phyloP scores from a whole-genome alignment of 2,797 vertebrate genomes.

The Acomys russatus region DNA sequence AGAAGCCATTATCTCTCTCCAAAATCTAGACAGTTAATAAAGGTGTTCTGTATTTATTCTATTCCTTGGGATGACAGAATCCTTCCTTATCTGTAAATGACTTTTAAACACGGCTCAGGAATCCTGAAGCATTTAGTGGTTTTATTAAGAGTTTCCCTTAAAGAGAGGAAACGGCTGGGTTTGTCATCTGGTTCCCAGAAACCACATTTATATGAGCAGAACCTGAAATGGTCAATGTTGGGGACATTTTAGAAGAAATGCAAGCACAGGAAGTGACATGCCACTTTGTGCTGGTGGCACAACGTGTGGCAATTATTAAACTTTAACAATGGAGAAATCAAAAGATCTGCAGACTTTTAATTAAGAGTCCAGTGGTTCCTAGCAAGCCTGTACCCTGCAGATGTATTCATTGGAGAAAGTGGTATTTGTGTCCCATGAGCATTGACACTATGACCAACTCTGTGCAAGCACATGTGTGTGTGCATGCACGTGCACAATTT shows the following conservation, averaged over 20 bases:
- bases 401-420: constrained; percentile 16
- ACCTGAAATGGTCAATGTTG: background rate
- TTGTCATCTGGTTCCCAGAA: background rate
- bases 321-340: constrained; percentile 64
- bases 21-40: constrained; percentile 73
- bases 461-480: background rate
- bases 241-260: constrained; percentile 16
- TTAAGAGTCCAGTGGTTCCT: constrained; percentile 71
- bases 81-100: constrained; percentile 71
- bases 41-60: constrained; percentile 57
- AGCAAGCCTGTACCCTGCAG: constrained; percentile 12
- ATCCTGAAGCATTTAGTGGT: background rate
- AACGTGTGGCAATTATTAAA: background rate
- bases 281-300: background rate
- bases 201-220: background rate
- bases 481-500: background rate
- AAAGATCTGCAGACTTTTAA: constrained; percentile 66
- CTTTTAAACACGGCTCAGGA: background rate
- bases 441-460: background rate
- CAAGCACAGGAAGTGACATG: background rate
- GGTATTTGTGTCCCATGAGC: background rate
- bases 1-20: constrained; percentile 7
- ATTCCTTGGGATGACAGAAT: constrained; percentile 4
- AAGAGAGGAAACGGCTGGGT: background rate
- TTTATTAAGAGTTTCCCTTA: constrained; percentile 52